Percentiles rank a stretch among this genome's conserved stretches.
Conservation (phyloP, 2,888 invertebrate species). For the Ryuthela nishihirai region DNA sequence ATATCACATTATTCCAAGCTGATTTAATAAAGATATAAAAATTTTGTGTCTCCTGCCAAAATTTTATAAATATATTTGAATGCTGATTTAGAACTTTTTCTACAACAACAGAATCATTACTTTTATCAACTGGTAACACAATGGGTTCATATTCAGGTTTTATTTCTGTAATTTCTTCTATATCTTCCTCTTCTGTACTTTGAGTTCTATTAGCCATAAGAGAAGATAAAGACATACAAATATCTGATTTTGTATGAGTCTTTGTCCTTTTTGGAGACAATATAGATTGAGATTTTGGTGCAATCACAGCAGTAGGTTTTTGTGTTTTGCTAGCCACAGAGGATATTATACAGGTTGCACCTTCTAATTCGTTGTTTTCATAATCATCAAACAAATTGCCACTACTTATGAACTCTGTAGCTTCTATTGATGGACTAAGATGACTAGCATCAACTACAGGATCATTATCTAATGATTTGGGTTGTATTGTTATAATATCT, state of each 20-base stretch:
- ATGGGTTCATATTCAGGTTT: not conserved
- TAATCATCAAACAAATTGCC: conserved; percentile 7
- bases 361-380: conserved; percentile 11
- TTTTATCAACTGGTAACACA: not conserved
- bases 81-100: too few species aligned
- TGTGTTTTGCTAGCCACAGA: not conserved
- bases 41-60: too few species aligned
- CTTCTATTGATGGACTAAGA: conserved; percentile 28
- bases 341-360: conserved; percentile 23
- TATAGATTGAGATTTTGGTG: not conserved
- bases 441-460: not conserved
- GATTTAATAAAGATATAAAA: conserved; percentile 13
- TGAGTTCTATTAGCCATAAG: not conserved
- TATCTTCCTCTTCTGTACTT: conserved; percentile 5
- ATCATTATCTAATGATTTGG: too few species aligned
- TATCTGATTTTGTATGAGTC: not conserved
- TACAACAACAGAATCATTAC: not conserved
- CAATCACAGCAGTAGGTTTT: not conserved
- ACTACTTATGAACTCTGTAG: conserved; percentile 6
- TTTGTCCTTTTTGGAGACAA: not conserved
- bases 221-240: conserved; percentile 9
- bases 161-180: not conserved
- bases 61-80: not conserved
- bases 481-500: too few species aligned
- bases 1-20: conserved; percentile 11